A percentile compares a stretch with the other conserved stretches of the same genome.
These are phyloP conservation scores for Grammomys surdaster DNA, from an alignment of 2,113 vertebrate genomes.

Conservation along the genomic window DNA sequence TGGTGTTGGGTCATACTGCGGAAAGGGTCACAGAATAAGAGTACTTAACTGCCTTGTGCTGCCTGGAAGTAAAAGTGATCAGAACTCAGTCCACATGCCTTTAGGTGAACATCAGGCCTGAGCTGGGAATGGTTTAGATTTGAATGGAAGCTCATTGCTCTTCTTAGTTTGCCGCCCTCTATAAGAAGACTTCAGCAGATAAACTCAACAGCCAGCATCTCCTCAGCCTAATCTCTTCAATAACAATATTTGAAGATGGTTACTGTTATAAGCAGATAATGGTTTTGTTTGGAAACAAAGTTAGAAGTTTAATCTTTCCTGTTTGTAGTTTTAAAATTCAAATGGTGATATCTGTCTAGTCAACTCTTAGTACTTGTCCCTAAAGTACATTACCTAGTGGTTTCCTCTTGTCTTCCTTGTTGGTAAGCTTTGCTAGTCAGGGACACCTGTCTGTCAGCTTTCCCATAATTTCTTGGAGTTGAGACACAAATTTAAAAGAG, in stretches of 20 bases:
- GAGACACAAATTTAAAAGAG: background rate
- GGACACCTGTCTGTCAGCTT: too few relatives aligned
- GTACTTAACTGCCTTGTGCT: background rate
- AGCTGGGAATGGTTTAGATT: slow-evolving; percentile 6
- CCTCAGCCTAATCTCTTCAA: background rate
- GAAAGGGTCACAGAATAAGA: background rate
- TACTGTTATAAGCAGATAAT: background rate
- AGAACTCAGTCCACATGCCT: background rate
- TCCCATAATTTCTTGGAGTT: background rate
- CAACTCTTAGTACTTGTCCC: background rate
- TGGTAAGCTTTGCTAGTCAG: background rate
- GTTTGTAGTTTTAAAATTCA: slow-evolving; percentile 27
- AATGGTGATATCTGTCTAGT: background rate
- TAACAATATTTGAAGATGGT: background rate
- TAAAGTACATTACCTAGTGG: background rate
- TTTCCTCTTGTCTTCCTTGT: background rate
- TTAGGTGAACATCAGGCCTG: background rate
- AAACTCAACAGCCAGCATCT: background rate
- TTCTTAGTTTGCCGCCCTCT: background rate
- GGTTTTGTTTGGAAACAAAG: background rate
- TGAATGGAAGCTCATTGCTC: background rate
- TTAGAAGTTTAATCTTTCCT: background rate
- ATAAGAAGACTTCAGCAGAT: background rate
- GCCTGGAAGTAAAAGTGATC: background rate
- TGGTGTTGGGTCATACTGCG: background rate